Conservation (phyloP, 2,113 vertebrate genomes). For the Lepidiolamprologus cunningtoni region DNA sequence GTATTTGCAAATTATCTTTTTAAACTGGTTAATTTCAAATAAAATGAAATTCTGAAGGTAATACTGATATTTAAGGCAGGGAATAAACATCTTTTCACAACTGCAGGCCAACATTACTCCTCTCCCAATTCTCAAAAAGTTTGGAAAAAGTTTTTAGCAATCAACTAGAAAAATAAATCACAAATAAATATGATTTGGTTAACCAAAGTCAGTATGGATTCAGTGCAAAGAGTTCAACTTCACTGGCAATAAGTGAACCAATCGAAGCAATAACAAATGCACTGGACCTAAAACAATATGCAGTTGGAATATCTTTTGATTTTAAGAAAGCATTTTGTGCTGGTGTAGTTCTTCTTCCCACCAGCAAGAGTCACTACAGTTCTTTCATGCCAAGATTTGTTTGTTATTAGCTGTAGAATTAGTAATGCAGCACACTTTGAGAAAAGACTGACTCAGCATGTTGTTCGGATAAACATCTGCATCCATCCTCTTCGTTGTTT, state of each 20-base stretch:
- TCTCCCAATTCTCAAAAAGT: background rate
- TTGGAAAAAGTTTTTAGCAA: background rate
- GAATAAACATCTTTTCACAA: background rate
- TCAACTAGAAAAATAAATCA: background rate
- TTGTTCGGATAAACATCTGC: no score
- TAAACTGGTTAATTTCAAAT: background rate
- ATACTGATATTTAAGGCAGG: background rate
- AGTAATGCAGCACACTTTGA: no score
- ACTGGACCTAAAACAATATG: background rate
- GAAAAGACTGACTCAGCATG: no score
- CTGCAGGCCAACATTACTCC: background rate
- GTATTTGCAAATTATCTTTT: background rate
- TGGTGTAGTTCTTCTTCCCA: background rate
- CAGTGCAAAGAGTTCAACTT: background rate
- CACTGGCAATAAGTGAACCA: background rate
- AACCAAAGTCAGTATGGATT: background rate
- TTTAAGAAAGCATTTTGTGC: background rate
- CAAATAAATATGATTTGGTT: background rate
- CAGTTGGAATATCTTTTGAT: background rate
- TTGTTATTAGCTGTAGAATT: no score
- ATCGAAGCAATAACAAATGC: background rate
- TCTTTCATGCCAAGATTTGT: no score
- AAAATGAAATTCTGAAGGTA: background rate
- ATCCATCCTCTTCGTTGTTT: no score
- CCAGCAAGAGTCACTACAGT: no score